Base-by-base conservation (phyloP, 2,113 vertebrate species). In the Lasiurus cinereus region DNA sequence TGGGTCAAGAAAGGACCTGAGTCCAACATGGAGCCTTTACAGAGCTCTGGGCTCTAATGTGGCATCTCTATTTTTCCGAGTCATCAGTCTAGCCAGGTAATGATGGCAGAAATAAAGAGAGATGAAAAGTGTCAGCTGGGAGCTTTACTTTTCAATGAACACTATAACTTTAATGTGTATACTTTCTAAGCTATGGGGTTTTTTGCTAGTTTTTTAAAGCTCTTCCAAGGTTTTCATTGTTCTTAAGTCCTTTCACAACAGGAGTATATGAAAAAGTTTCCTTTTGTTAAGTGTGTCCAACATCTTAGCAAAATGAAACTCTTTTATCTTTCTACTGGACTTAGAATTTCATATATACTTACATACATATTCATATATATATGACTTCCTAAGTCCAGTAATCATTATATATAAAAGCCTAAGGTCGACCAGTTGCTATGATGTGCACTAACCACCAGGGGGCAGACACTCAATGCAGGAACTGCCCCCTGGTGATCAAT, bases 121-220 rank as follows among this genome's bases (percentile, higher is more conserved):
- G 39, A 12, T 56, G n/a, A 67, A 39, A 69, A 54, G 14, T 62
- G 86, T 74, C 67, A 46, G 33, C 1, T 50, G 27, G 46, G 36
- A 94, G 52, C 29, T 95, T 91, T 19, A 79, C 59, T 62, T 66
- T 77, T 29, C 29, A 31, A 83, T 82, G 31, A 83, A 66, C 24
- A 73, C 4, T 90, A 3, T 59, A 73, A 84, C 10, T 31, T 50
- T 48, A 11, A 74, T 62, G 31, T 83, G 12, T 46, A 48, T 43
- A 87, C 33, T 83, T 84, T n/a, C 19, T 31, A 3, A 29, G 29
- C 22, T 19, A 62, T 74, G 24, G 54, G 3, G 27, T 77, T 59
- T 52, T 62, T 78, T 54, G 31, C 7, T 12, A 54, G 56, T 77
- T 85, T 67, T 59, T 4, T 5, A 70, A 79, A 86, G 36, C 14